phyloP scores from a whole-genome alignment of 2,888 invertebrate species.

The Orthosia cruda region DNA sequence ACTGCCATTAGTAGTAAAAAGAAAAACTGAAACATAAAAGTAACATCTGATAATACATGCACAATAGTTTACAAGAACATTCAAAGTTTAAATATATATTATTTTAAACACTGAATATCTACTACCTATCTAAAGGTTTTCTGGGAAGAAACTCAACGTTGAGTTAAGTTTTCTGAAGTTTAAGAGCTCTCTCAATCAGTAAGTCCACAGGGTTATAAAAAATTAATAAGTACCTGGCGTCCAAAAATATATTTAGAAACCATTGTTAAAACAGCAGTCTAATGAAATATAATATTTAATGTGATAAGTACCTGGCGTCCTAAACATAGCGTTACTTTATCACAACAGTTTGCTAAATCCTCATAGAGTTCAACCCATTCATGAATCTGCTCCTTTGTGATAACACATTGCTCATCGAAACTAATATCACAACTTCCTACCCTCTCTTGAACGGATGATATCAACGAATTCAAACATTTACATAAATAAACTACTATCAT shows the following conservation, averaged over 20 bases:
- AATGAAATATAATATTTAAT: not conserved
- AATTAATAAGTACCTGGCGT: no score
- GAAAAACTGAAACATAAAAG: conserved; percentile 17
- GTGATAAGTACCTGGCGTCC: not conserved
- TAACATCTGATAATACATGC: not conserved
- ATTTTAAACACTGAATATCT: no score
- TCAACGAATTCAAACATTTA: not conserved
- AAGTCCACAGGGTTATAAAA: no score
- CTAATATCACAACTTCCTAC: not conserved
- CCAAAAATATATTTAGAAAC: no score
- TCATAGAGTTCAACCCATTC: conserved; percentile 12
- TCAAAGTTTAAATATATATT: no score
- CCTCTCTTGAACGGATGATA: not conserved
- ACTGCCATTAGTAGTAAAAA: conserved; percentile 6
- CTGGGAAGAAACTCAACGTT: not conserved
- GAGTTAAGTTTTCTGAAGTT: not conserved
- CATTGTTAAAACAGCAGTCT: no score
- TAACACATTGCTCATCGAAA: not conserved
- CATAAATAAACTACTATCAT: conserved; percentile 7
- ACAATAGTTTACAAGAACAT: no score
- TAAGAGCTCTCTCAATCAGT: not conserved
- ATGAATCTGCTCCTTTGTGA: conserved; percentile 1
- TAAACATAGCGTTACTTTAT: not conserved
- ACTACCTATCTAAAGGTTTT: not conserved
- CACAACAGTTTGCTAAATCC: conserved; percentile 5